Base-by-base conservation (phyloP, 2,797 vertebrate species). In the Cuniculus paca region DNA sequence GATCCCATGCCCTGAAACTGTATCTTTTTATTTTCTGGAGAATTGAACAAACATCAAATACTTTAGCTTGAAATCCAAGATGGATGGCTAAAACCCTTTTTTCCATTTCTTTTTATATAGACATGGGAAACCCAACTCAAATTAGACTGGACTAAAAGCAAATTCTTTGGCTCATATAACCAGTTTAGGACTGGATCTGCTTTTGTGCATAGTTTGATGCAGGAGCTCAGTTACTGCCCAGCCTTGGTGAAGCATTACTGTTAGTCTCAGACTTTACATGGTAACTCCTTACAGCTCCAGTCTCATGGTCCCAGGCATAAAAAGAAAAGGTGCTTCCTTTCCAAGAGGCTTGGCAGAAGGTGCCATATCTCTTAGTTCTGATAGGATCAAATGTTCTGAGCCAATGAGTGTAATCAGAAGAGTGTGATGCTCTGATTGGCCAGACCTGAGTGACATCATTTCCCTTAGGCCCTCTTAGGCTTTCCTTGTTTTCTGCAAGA, bases 151-250 rank as follows among this genome's bases (percentile, higher is more conserved):
- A 20, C 11, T 74, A 34, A 78, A 95, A 42, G 90, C 39, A 91
- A 86, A 52, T 96, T 77, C n/a, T 17, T 88, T 60, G 54, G 26
- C n/a, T 93, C 68, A 17, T 82, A 12, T 42, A 82, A 81, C 20
- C 54, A 61, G 22, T 48, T 22, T 1, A 24, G 31, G 17, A 39
- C 11, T 31, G 48, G 28, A 24, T 61, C 11, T 75, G 1, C 17
- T 77, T 97, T 90, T 36, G 81, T 54, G 20, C 54, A 9, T 54
- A 39, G 6, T 42, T 90, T 60, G 0, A 72, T 52, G 42, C 83
- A 88, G 24, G 20, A 91, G 9, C 48, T 70, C 34, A 56, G 3
- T 75, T 68, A 72, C 75, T 80, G n/a, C 28, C 13, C 2, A 74
- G 56, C 19, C 34, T 39, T 4, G 6, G 6, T 60, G 75, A 68